A percentile compares a stretch with the other conserved stretches of the same genome.
These are phyloP conservation scores for Sebastolobus altivelis DNA, from an alignment of 2,797 vertebrate genomes.

Conservation along the genomic window DNA sequence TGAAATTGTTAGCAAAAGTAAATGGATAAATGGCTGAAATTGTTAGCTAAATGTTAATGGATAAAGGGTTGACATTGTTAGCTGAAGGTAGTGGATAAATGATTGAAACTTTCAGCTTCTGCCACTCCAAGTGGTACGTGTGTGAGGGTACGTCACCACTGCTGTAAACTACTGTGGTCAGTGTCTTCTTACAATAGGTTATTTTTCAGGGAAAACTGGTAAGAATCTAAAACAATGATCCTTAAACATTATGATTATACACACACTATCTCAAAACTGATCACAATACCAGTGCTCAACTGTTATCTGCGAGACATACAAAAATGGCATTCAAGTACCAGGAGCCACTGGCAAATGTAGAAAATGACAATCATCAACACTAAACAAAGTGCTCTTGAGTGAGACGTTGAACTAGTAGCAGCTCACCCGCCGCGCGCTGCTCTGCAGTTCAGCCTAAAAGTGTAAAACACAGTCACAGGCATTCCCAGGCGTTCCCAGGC, in stretches of 20 bases:
- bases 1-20: no score
- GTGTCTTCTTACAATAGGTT: neutral
- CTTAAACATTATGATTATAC: neutral
- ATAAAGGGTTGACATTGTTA: no score
- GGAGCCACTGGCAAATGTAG: neutral
- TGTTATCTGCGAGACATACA: neutral
- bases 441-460: conserved; percentile 44
- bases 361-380: conserved; percentile 36
- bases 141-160: no score
- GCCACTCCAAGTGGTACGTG: no score
- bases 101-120: no score
- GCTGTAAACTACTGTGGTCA: no score
- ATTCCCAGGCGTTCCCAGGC: conserved; percentile 42
- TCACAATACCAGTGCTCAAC: neutral
- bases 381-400: conserved; percentile 47
- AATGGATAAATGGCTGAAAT: no score
- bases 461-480: conserved; percentile 37
- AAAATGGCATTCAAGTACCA: neutral
- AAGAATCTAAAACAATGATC: neutral
- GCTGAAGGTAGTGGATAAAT: no score
- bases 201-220: neutral
- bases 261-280: neutral
- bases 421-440: conserved; percentile 30
- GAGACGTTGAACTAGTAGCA: conserved; percentile 29
- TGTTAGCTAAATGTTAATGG: no score